Conservation (phyloP, 2,797 vertebrate genomes). For the Ataeniobius toweri region DNA sequence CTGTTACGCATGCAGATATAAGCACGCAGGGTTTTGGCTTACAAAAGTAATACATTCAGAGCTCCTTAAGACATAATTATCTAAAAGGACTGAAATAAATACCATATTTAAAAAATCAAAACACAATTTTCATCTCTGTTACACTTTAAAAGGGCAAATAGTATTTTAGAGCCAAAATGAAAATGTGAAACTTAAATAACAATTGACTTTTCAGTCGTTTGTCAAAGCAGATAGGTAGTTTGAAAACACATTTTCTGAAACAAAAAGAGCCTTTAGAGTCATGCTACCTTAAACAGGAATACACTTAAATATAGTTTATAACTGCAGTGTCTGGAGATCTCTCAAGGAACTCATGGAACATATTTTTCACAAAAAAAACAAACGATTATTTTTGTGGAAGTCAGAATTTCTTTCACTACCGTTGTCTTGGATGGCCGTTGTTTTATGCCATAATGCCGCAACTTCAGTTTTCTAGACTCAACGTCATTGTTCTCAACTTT, state of each 20-base stretch:
- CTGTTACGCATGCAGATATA: background rate
- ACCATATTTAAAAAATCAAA: slow-evolving; percentile 30
- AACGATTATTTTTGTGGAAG: background rate
- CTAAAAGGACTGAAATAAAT: background rate
- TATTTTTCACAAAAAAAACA: too few relatives aligned
- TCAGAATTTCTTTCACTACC: background rate
- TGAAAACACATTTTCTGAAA: slow-evolving; percentile 2
- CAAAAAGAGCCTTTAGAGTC: background rate
- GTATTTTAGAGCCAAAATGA: background rate
- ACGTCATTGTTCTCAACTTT: background rate
- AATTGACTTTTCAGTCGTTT: background rate
- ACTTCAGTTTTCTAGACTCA: background rate
- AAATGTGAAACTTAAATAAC: background rate
- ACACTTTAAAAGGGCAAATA: background rate
- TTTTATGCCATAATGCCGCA: background rate
- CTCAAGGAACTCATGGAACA: too few relatives aligned
- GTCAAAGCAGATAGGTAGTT: background rate
- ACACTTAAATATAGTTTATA: too few relatives aligned
- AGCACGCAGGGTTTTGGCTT: slow-evolving; percentile 14
- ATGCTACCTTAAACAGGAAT: background rate
- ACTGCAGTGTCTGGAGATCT: too few relatives aligned
- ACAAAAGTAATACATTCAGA: slow-evolving; percentile 22
- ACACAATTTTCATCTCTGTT: slow-evolving; percentile 4
- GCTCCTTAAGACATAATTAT: slow-evolving; percentile 15
- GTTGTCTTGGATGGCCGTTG: background rate